These are phyloP conservation scores for Rhagoletis pomonella DNA, from an alignment of 1,140 invertebrate genomes.

Conservation along the genomic window DNA sequence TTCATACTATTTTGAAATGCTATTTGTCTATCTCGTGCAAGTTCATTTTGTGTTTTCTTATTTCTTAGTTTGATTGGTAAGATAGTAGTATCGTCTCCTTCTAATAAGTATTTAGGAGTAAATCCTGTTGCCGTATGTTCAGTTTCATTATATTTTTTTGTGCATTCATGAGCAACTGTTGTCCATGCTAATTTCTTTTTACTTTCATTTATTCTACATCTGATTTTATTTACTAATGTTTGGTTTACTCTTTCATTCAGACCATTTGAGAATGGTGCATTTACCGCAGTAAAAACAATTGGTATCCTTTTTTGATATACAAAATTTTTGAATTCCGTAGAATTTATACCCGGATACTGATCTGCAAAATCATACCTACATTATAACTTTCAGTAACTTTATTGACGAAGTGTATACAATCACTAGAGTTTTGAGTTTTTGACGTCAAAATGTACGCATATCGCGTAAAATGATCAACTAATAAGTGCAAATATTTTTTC, in stretches of 20 bases:
- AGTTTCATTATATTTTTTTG: conserved; percentile 71
- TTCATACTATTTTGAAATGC: conserved; percentile 59
- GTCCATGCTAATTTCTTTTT: conserved; percentile 68
- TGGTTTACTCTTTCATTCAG: conserved; percentile 70
- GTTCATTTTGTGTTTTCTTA: conserved; percentile 57
- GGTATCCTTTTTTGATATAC: conserved; percentile 61
- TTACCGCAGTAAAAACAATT: conserved; percentile 69
- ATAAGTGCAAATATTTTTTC: too few species aligned
- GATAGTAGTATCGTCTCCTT: conserved; percentile 65
- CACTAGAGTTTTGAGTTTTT: conserved; percentile 66
- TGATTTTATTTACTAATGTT: conserved; percentile 59
- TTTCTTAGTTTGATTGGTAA: conserved; percentile 65
- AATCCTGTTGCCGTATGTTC: conserved; percentile 68
- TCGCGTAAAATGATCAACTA: conserved; percentile 55
- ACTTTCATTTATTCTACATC: conserved; percentile 65
- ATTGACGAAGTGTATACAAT: conserved; percentile 71
- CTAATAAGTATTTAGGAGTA: conserved; percentile 67
- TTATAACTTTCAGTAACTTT: conserved; percentile 61
- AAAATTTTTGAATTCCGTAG: conserved; percentile 61
- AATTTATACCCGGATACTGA: too few species aligned
- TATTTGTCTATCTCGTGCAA: conserved; percentile 58
- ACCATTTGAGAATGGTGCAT: conserved; percentile 56
- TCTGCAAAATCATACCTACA: conserved; percentile 56
- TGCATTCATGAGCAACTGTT: conserved; percentile 69
- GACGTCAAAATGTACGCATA: conserved; percentile 68